phyloP scores from a whole-genome alignment of 1,140 invertebrate genomes.

The Paraescarpia echinospica region DNA sequence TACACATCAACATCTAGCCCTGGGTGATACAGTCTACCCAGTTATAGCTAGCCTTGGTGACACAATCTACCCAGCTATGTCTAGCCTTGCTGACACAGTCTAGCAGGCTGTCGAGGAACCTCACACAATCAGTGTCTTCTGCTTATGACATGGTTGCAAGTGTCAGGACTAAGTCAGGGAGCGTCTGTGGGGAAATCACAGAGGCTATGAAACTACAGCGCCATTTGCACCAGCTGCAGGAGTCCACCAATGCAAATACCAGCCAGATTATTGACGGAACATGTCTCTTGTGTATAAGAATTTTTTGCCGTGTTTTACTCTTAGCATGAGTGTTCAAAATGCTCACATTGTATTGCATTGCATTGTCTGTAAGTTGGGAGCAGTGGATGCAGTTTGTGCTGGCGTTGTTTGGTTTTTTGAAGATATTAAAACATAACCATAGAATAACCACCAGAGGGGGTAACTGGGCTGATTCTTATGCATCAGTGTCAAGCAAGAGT shows the following conservation, averaged over 20 bases:
- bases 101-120: neutral
- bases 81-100: neutral
- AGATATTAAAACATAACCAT: too few relatives aligned
- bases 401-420: too few relatives aligned
- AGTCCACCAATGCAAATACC: neutral
- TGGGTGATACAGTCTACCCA: too few relatives aligned
- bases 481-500: too few relatives aligned
- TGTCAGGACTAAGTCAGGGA: neutral
- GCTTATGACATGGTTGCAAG: neutral
- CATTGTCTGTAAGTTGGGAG: too few relatives aligned
- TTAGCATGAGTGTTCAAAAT: too few relatives aligned
- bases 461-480: too few relatives aligned
- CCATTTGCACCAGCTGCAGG: neutral
- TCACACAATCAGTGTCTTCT: neutral
- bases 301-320: too few relatives aligned
- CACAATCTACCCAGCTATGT: neutral
- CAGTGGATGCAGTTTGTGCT: too few relatives aligned
- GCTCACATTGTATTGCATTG: too few relatives aligned
- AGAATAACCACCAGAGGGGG: too few relatives aligned
- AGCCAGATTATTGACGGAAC: neutral
- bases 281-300: neutral
- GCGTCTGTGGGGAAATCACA: neutral
- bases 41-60: neutral
- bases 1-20: too few relatives aligned
- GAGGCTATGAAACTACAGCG: neutral